Evolutionary conservation across 2,113 vertebrate species (phyloP), one percentile per base, ranked within the genome.

Genomic region (Anolis carolinensis): DNA sequence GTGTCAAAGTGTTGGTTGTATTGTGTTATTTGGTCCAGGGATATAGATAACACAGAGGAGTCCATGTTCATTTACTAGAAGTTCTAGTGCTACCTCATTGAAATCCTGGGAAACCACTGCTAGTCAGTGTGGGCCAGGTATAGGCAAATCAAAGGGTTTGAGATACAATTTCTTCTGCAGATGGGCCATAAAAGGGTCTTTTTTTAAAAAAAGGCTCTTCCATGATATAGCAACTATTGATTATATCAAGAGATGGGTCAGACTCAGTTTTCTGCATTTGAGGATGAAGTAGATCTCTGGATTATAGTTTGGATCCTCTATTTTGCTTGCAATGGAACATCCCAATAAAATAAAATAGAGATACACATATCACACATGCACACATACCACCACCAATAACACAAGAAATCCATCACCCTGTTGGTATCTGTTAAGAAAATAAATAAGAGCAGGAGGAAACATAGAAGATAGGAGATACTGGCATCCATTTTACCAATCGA

Each of bases 401-500:
- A 27, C 30, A 44, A 81, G 32, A 27, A 79, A 73, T 63, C 20
- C 75, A 73, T 84, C 79, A 16, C 74, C 21, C 39, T 83, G 0
- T 2, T 39, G 32, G 32, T 18, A 73, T 20, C 83, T 62, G 84
- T 21, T 44, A 87, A 87, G 3, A 4, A 14, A 21, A 78, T 80
- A 30, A 44, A 90, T 71, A 85, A 32, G 20, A 67, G 25, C 27
- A 48, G 23, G 25, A 23, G 23, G 63, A 16, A 25, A 34, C 14
- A 48, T 30, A 25, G 18, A 52, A 10, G 52, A 11, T 73, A 18
- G 63, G 25, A 75, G 77, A 86, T 74, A 5, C 34, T 81, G 67
- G 6, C 80, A 14, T 23, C 4, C 2, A 34, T 18, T 88, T 86
- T 85, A 85, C 55, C 79, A 90, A 83, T 75, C 55, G 34, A 32